phyloP scores from a whole-genome alignment of 2,113 vertebrate genomes.

The Gorsachius goisagi region DNA sequence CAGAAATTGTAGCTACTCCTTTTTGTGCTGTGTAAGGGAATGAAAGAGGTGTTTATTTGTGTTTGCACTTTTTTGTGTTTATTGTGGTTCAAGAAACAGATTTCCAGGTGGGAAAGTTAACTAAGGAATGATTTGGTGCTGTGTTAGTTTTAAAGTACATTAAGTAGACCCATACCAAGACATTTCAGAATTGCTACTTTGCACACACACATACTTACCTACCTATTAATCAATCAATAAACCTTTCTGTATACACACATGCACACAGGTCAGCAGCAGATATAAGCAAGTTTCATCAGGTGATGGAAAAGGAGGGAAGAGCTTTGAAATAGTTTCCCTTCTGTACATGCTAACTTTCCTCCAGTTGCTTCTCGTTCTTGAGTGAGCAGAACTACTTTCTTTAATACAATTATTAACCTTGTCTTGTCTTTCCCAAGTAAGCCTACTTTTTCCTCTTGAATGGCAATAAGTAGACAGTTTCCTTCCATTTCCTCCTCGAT shows the following conservation, averaged over 20 bases:
- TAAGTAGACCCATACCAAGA: background rate
- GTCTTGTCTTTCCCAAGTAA: background rate
- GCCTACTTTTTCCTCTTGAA: background rate
- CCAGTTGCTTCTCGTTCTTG: background rate
- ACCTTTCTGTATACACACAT: background rate
- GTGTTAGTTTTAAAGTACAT: background rate
- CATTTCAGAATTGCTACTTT: background rate
- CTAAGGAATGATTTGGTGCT: background rate
- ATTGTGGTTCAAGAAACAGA: background rate
- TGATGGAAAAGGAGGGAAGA: background rate
- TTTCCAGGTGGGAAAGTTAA: background rate
- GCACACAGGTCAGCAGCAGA: background rate
- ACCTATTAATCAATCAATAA: background rate
- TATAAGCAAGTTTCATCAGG: background rate
- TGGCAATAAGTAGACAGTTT: background rate
- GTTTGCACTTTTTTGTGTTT: background rate
- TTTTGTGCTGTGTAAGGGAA: background rate
- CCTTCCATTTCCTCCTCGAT: background rate
- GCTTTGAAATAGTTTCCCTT: background rate
- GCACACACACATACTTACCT: background rate
- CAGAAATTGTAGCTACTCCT: background rate
- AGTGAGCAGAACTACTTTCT: background rate
- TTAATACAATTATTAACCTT: background rate
- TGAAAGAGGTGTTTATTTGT: background rate
- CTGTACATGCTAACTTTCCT: background rate